Percentiles rank a stretch among this genome's conserved stretches.
phyloP scores from a whole-genome alignment of 1,140 invertebrate species.

The Hestina assimilis region DNA sequence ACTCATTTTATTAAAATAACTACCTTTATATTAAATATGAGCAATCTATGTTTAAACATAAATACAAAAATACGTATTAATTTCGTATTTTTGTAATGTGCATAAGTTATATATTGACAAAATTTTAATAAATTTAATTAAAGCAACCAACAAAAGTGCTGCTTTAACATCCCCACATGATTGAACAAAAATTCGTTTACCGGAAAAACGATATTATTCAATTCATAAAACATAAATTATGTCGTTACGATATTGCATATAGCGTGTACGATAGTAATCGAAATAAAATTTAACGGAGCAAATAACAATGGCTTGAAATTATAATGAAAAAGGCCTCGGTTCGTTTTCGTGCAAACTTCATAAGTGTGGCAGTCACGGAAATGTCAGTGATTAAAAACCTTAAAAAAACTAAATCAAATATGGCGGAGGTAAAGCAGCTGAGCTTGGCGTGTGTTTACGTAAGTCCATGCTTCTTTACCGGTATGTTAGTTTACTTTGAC shows the following conservation, averaged over 20 bases:
- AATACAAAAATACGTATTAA: no score
- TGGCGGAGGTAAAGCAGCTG: conserved; percentile 27
- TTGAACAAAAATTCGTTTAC: conserved; percentile 41
- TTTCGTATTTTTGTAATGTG: no score
- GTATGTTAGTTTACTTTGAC: conserved; percentile 29
- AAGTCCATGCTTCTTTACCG: conserved; percentile 27
- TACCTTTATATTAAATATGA: no score
- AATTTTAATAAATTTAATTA: conserved; percentile 25
- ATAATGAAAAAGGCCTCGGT: conserved; percentile 47
- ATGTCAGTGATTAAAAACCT: conserved; percentile 60
- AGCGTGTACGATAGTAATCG: conserved; percentile 39
- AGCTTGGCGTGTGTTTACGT: conserved; percentile 25
- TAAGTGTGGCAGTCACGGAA: conserved; percentile 59
- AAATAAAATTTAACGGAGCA: conserved; percentile 48
- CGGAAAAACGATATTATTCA: conserved; percentile 44
- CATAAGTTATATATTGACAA: no score
- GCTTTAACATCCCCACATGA: conserved; percentile 36
- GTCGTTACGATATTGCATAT: conserved; percentile 43
- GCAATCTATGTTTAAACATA: no score
- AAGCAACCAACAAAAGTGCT: conserved; percentile 14
- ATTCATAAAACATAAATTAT: conserved; percentile 53
- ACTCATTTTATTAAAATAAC: no score
- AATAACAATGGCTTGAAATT: conserved; percentile 49
- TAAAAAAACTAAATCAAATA: conserved; percentile 56
- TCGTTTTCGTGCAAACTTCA: conserved; percentile 32